Conservation (phyloP, 2,888 invertebrate species). For the Watsonalla cultraria region DNA sequence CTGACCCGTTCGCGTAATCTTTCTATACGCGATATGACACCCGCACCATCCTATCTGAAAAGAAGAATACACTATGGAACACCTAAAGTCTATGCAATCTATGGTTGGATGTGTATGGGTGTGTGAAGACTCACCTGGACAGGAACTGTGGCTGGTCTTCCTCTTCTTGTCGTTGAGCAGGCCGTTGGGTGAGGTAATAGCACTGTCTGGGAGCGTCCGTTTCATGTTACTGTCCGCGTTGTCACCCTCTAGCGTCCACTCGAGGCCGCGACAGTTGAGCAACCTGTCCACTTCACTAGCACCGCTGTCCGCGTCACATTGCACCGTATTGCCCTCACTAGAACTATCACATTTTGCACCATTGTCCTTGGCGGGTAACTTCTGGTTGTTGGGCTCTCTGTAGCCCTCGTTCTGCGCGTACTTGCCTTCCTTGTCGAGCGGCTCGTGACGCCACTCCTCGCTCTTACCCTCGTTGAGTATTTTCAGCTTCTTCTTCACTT, state of each 20-base stretch:
- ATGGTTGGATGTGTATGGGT: background rate
- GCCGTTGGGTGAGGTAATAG: constrained; percentile 77
- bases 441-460: constrained; percentile 79
- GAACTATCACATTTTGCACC: constrained; percentile 66
- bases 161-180: constrained; percentile 81
- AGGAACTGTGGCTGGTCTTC: constrained; percentile 79
- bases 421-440: constrained; percentile 75
- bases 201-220: constrained; percentile 69
- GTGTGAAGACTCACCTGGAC: constrained; percentile 60
- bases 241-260: constrained; percentile 63
- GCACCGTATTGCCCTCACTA: constrained; percentile 59
- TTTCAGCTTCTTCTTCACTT: constrained; percentile 68
- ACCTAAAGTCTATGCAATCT: background rate
- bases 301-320: constrained; percentile 57
- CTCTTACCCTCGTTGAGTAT: constrained; percentile 51
- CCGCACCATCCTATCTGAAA: background rate
- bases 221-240: constrained; percentile 45
- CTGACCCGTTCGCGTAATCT: background rate
- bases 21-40: background rate
- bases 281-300: constrained; percentile 64
- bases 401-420: constrained; percentile 74
- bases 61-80: background rate
- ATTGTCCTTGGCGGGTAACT: constrained; percentile 64
- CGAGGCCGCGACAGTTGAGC: constrained; percentile 60
- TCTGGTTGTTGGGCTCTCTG: constrained; percentile 70